A percentile compares a stretch with the other conserved stretches of the same genome.
These are phyloP conservation scores for Grammomys dolichurus DNA, from an alignment of 2,113 vertebrate genomes.

Conservation along the genomic window DNA sequence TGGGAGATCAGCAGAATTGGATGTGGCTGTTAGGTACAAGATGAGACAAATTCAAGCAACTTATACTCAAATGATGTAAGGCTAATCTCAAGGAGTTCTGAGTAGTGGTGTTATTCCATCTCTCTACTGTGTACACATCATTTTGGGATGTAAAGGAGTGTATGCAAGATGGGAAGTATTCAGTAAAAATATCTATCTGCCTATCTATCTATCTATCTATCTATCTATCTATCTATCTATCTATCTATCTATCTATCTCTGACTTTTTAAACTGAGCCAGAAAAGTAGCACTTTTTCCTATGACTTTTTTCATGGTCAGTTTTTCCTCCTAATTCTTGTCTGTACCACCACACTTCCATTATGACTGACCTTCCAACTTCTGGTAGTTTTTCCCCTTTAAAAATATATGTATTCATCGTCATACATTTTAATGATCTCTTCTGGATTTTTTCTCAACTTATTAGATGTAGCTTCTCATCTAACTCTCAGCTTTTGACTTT, in stretches of 20 bases:
- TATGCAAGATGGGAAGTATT: background rate
- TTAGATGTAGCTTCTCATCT: background rate
- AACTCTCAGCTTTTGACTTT: constrained; percentile 6
- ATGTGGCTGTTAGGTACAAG: background rate
- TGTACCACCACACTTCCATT: background rate
- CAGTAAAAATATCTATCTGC: background rate
- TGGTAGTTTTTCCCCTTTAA: background rate
- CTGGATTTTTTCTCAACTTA: constrained; percentile 35
- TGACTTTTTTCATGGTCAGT: background rate
- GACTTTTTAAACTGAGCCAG: constrained; percentile 11
- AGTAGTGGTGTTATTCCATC: background rate
- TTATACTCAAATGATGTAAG: background rate
- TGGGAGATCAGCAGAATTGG: constrained; percentile 13
- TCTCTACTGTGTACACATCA: background rate
- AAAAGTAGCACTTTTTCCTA: constrained; percentile 18
- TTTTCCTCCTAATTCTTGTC: background rate
- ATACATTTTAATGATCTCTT: background rate
- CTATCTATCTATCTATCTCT: background rate
- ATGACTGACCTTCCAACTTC: background rate
- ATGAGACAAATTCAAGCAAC: constrained; percentile 11
- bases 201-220: too few relatives aligned
- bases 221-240: too few relatives aligned
- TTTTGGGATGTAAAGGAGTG: background rate
- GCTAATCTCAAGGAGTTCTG: background rate
- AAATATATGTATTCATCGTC: background rate